phyloP scores from a whole-genome alignment of 2,797 vertebrate genomes.

The Epinephelus awoara region DNA sequence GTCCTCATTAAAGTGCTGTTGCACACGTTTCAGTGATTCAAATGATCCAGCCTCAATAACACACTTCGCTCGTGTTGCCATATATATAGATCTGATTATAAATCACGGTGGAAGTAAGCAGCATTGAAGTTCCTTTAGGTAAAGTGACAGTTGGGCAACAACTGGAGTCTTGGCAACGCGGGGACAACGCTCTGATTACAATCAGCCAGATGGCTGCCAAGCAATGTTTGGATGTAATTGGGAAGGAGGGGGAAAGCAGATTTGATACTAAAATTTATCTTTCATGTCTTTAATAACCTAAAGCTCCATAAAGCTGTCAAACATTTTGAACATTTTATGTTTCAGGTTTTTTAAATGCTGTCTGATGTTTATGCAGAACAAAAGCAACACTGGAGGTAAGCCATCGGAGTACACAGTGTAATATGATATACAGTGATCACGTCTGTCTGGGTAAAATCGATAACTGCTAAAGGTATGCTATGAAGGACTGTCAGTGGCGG shows the following conservation, averaged over 20 bases:
- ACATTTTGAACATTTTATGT: slow-evolving; percentile 34
- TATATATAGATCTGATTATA: slow-evolving; percentile 25
- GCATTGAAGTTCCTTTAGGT: slow-evolving; percentile 57
- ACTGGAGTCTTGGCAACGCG: slow-evolving; percentile 74
- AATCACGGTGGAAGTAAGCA: slow-evolving; percentile 23
- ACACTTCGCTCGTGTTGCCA: neutral
- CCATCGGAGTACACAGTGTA: neutral
- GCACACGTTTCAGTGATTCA: slow-evolving; percentile 31
- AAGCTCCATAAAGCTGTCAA: slow-evolving; percentile 60
- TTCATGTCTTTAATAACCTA: slow-evolving; percentile 65
- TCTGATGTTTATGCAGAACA: slow-evolving; percentile 26
- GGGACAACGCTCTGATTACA: slow-evolving; percentile 74
- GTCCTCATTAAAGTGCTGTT: slow-evolving; percentile 26
- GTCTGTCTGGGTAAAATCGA: too few relatives aligned
- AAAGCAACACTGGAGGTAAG: slow-evolving; percentile 18
- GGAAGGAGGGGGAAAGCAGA: slow-evolving; percentile 56
- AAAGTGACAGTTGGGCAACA: slow-evolving; percentile 72
- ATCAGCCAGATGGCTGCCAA: slow-evolving; percentile 81
- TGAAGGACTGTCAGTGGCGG: too few relatives aligned
- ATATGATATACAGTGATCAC: neutral
- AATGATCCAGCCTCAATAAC: neutral
- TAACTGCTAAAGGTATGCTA: too few relatives aligned
- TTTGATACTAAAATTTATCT: slow-evolving; percentile 69
- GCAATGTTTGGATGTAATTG: slow-evolving; percentile 75
- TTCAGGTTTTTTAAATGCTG: neutral